Evolutionary conservation across 2,888 invertebrate genomes (phyloP).

Genomic region (Diaphora mendica): DNA sequence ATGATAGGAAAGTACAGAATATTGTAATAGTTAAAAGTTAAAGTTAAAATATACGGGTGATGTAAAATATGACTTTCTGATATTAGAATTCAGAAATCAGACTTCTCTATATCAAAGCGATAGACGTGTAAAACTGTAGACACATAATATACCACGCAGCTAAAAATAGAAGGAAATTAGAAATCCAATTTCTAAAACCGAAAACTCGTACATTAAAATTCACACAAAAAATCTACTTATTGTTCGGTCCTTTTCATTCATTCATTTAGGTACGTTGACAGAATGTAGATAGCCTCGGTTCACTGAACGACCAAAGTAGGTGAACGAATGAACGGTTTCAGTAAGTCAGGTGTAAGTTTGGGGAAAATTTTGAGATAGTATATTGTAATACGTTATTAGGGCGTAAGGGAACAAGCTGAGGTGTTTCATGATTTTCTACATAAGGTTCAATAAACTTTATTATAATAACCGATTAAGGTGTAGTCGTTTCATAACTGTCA

Average conservation of each 20-base stretch:
- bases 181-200: constrained; percentile 16
- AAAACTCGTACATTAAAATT: constrained; percentile 21
- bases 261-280: constrained; percentile 42
- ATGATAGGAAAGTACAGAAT: too few relatives aligned
- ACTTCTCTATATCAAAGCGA: neutral
- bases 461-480: neutral
- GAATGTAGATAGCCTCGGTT: constrained; percentile 46
- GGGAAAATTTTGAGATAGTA: constrained; percentile 43
- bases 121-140: neutral
- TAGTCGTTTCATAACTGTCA: neutral
- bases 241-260: constrained; percentile 47
- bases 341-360: constrained; percentile 46
- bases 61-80: neutral
- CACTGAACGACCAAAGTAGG: constrained; percentile 52
- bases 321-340: constrained; percentile 47
- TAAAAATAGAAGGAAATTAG: constrained; percentile 9
- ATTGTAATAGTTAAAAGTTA: too few relatives aligned
- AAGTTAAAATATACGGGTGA: neutral
- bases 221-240: constrained; percentile 21
- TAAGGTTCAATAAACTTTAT: neutral
- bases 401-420: constrained; percentile 5
- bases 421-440: neutral
- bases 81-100: neutral
- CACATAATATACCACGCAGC: neutral
- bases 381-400: constrained; percentile 23